Percentiles rank a stretch among this genome's conserved stretches.
These are phyloP conservation scores for Drosophila parvula DNA, from an alignment of 1,140 invertebrate genomes.

Conservation along the genomic window DNA sequence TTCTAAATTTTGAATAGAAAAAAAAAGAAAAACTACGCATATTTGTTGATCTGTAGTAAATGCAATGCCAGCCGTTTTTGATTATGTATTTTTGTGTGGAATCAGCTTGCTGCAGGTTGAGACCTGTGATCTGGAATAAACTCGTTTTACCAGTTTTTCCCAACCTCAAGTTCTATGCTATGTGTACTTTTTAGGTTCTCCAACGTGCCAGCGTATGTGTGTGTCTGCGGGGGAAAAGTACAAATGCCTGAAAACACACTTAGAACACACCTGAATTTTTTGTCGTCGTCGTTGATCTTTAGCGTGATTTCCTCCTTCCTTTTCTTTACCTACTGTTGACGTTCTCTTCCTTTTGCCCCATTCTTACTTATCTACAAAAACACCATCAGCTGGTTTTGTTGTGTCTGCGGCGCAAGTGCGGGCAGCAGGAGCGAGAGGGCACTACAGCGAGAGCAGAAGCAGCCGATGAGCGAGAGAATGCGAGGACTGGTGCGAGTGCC, in stretches of 20 bases:
- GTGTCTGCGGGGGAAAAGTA: constrained; percentile 26
- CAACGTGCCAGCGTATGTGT: constrained; percentile 38
- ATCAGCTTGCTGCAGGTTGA: constrained; percentile 39
- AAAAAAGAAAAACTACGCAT: constrained; percentile 5
- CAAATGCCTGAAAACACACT: constrained; percentile 32
- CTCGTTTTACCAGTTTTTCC: constrained; percentile 69
- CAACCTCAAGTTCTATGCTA: constrained; percentile 26
- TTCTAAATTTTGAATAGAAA: constrained; percentile 8
- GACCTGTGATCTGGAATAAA: constrained; percentile 66
- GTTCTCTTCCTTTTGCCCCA: constrained; percentile 37
- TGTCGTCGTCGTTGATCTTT: constrained; percentile 23
- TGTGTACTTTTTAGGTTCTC: constrained; percentile 20
- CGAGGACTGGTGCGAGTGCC: background rate
- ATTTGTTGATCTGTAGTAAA: background rate
- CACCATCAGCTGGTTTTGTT: constrained; percentile 79
- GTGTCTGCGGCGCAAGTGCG: constrained; percentile 57
- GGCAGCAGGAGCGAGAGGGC: constrained; percentile 24
- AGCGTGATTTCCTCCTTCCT: constrained; percentile 41
- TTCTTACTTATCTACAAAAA: constrained; percentile 63
- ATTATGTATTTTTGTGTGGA: constrained; percentile 33
- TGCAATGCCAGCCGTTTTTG: constrained; percentile 17
- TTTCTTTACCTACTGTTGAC: constrained; percentile 51
- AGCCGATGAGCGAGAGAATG: background rate
- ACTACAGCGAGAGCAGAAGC: constrained; percentile 3
- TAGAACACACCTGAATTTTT: constrained; percentile 36